Conservation (phyloP, 2,113 vertebrate genomes). For the Rhea americana region DNA sequence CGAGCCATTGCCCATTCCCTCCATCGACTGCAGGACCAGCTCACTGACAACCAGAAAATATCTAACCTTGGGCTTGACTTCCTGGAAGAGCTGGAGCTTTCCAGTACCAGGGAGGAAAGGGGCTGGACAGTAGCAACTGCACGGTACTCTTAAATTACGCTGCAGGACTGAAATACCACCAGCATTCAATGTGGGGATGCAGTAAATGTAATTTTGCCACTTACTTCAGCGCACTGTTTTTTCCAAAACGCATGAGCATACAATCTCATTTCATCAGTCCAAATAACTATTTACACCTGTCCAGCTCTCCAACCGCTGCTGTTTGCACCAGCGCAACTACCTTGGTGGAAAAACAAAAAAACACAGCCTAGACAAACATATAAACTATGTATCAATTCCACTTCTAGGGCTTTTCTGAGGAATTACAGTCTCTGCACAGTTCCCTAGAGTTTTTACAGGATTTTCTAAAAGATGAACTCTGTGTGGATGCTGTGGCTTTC, state of each 20-base stretch:
- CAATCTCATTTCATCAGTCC: background rate
- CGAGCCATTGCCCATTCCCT: background rate
- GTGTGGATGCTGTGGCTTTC: background rate
- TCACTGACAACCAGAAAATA: background rate
- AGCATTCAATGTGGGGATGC: accelerated
- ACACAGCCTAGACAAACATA: background rate
- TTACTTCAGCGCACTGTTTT: background rate
- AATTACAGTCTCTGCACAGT: background rate
- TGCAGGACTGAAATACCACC: background rate
- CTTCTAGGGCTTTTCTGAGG: background rate
- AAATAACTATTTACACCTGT: background rate
- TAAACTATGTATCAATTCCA: background rate
- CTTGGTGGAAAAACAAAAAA: background rate
- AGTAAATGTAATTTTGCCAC: background rate
- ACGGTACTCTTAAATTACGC: background rate
- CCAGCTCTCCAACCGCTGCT: background rate
- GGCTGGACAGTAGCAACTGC: background rate
- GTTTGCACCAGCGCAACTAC: background rate
- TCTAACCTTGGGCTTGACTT: background rate
- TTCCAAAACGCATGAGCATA: too few species aligned
- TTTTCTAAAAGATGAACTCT: background rate
- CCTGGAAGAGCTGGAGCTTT: background rate
- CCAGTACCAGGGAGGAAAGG: background rate
- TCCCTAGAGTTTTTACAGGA: background rate
- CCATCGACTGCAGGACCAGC: background rate